Conservation (phyloP, 2,888 invertebrate species). For the Parochlus steinenii region DNA sequence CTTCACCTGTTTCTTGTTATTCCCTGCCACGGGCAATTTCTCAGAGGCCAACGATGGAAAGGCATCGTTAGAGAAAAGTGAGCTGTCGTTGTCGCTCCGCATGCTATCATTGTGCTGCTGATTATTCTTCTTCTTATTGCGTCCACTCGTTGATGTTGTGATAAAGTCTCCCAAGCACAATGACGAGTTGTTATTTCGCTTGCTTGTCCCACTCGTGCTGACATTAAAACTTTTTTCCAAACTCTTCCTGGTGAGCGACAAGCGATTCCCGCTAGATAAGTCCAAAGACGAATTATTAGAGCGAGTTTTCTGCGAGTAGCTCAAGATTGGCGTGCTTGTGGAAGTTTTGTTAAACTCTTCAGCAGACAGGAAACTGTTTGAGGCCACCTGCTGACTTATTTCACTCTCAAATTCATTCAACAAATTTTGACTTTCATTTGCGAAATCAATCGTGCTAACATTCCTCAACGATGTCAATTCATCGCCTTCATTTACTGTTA, state of each 20-base stretch:
- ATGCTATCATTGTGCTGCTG: not conserved
- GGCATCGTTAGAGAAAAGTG: conserved; percentile 5
- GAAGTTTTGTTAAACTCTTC: no score
- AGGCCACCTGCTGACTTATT: no score
- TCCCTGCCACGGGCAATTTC: no score
- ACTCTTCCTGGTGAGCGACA: conserved; percentile 12
- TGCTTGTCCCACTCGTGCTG: conserved; percentile 11
- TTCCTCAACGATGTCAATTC: not conserved
- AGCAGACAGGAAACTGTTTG: no score
- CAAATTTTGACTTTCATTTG: not conserved
- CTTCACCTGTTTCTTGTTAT: no score
- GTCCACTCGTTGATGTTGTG: conserved; percentile 14
- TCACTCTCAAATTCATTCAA: not conserved
- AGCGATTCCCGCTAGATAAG: no score
- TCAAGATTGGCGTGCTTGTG: no score
- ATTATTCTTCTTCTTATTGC: conserved; percentile 2
- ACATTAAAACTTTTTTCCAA: conserved; percentile 3
- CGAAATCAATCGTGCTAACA: no score
- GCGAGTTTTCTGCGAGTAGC: no score
- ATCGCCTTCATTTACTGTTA: conserved; percentile 1
- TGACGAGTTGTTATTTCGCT: conserved; percentile 15
- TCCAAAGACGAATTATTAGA: no score
- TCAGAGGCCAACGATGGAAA: conserved; percentile 6
- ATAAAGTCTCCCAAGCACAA: conserved; percentile 27
- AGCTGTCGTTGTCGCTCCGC: conserved; percentile 3